Evolutionary conservation across 1,140 invertebrate genomes (phyloP), one percentile per base, ranked within the genome.

Genomic region (Belonocnema kinseyi): DNA sequence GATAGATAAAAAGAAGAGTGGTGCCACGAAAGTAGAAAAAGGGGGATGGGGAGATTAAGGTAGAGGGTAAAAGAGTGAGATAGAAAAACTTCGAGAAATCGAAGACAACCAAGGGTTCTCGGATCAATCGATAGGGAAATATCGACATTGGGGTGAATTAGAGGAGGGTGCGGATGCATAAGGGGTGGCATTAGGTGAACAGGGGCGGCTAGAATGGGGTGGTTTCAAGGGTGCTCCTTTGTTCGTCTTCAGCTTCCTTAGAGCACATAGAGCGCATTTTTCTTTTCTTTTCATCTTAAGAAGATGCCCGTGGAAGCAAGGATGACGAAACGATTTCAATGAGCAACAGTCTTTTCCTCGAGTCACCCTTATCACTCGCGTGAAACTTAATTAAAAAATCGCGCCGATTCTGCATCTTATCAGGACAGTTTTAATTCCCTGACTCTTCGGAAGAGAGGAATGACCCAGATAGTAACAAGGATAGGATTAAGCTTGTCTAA

Each of bases 71-170:
- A 72, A 82, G 77, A 78, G 79, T 79, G 74, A 80, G 76, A 76
- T 53, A 66, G 17, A 50, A 53, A 71, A 46, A 78, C 73, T 33
- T 17, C 17, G 72, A 52, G 74, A 70, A 53, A 71, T 74, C 77
- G 78, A 82, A 77, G 83, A 80, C 79, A 77, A 80, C 26, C 72
- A 75, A 71, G 83, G 85, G 77, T 81, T 83, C 82, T 80, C 85
- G 83, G 86, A 90, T 90, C 89, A 89, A 90, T 90, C 89, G 89
- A 90, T 90, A 90, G 89, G 89, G 89, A 90, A 90, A 90, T 90
- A 89, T 90, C 86, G 85, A 84, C 82, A 80, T 80, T 82, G 79
- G 87, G 84, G 85, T 82, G 85, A 87, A 84, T 80, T 75, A 74
- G 77, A 76, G 81, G 85, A 86, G 84, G 77, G 85, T 85, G 82